Base-by-base conservation (phyloP, 2,113 vertebrate species). In the Aegithalos caudatus region DNA sequence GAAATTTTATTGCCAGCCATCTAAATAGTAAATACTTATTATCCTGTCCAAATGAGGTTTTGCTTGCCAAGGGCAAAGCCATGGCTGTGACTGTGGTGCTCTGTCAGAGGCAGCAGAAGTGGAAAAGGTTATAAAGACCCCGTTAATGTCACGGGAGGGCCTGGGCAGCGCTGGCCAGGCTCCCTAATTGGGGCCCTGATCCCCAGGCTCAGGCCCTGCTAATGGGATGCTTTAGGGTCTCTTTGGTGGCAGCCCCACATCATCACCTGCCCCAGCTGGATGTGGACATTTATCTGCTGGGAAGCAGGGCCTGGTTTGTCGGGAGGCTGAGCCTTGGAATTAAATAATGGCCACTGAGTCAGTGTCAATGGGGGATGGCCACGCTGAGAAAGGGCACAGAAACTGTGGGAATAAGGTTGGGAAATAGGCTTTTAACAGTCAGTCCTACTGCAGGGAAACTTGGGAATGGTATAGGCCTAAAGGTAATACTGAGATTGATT, bases 11-110 rank as follows among this genome's bases (percentile, higher is more conserved):
- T 98, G 97, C 98, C 96, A 84, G 97, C 97, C 97, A 98, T 98
- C 98, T 98, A 98, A 98, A 98, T 98, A 98, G 98, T 98, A 98
- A 98, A 98, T 98, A 98, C 97, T 97, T 96, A 98, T 98, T 98
- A 98, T 96, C 94, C 96, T 94, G 94, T 97, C 96, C 97, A 98
- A 98, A 98, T 95, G 98, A 98, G 97, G 95, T 97, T 98, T 95
- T 92, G 97, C 95, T 98, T 97, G 98, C 98, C 98, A 97, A 98
- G 92, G 98, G 98, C 98, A 98, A 98, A 96, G 91, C 97, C 95
- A 62, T 16, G 92, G 97, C 97, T 92, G 93, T 98, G 97, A 97
- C 48, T 97, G 97, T 96, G 92, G 89, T 92, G 97, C 97, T 98
- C 97, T 98, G 98, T 95, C 97, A 98, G 95, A 98, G 97, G 84